Percentiles rank a stretch among this genome's conserved stretches.
Conservation (phyloP, 2,888 invertebrate genomes). For the Aphidoletes aphidimyza region DNA sequence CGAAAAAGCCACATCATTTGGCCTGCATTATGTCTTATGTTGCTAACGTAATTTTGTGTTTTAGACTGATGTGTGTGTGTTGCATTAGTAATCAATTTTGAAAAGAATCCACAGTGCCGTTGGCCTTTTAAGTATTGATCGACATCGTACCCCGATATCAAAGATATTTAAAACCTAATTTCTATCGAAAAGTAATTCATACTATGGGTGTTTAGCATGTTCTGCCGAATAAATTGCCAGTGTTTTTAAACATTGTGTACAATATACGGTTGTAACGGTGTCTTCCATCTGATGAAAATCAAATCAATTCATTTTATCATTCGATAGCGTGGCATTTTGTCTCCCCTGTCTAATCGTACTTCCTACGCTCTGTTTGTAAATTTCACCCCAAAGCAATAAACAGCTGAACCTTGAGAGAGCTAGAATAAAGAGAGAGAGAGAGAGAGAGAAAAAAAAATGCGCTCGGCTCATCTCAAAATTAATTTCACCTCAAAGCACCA, state of each 20-base stretch:
- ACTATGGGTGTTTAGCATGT: neutral
- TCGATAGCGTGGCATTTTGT: neutral
- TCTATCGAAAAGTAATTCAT: neutral
- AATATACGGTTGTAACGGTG: neutral
- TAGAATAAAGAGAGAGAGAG: neutral
- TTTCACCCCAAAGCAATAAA: constrained; percentile 39
- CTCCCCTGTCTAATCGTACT: neutral
- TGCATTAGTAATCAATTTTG: neutral
- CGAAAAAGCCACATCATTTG: no score
- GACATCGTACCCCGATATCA: neutral
- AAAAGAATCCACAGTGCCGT: neutral
- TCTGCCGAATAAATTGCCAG: neutral
- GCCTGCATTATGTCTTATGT: neutral
- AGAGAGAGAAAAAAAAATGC: no score
- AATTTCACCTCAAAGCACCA: constrained; percentile 51
- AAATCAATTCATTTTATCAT: constrained; percentile 51
- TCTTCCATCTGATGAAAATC: neutral
- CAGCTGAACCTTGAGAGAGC: neutral
- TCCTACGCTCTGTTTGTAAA: neutral
- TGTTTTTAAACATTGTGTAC: neutral
- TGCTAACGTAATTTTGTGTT: neutral
- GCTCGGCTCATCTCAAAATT: constrained; percentile 29
- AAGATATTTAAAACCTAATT: constrained; percentile 11
- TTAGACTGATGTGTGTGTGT: neutral
- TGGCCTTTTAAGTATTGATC: neutral